A percentile compares a stretch with the other conserved stretches of the same genome.
These are phyloP conservation scores for Ceratitis capitata DNA, from an alignment of 1,140 invertebrate genomes.

Conservation along the genomic window DNA sequence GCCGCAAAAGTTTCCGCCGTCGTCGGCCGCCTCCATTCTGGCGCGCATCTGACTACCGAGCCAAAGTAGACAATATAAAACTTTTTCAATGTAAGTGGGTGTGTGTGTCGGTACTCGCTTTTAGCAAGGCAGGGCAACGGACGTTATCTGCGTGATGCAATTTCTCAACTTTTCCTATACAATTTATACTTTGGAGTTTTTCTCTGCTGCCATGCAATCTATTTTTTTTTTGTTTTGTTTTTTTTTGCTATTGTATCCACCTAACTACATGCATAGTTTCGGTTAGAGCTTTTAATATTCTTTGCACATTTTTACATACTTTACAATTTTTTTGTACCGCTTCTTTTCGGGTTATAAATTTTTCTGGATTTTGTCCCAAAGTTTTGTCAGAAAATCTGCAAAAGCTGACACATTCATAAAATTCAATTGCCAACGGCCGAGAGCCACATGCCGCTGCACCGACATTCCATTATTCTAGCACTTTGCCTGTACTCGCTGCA, in stretches of 20 bases:
- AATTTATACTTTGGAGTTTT: neutral
- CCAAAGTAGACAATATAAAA: slow-evolving; percentile 33
- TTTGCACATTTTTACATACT: neutral
- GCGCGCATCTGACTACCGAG: neutral
- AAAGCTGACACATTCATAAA: slow-evolving; percentile 36
- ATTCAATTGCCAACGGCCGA: slow-evolving; percentile 20
- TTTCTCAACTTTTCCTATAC: slow-evolving; percentile 17
- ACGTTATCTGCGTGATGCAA: slow-evolving; percentile 19
- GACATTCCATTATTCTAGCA: neutral
- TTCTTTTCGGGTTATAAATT: slow-evolving; percentile 19
- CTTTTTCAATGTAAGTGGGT: neutral
- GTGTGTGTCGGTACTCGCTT: too few species aligned
- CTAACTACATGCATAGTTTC: neutral
- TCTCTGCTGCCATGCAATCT: neutral
- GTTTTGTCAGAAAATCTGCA: slow-evolving; percentile 29
- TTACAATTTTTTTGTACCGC: neutral
- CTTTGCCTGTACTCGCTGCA: neutral
- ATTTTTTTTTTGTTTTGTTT: neutral
- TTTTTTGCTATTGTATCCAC: neutral
- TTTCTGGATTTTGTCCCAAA: slow-evolving; percentile 4
- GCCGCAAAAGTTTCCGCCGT: slow-evolving; percentile 15
- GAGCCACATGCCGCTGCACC: neutral
- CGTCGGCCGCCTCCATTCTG: neutral
- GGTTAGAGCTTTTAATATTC: neutral
- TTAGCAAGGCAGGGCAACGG: neutral